Evolutionary conservation across 2,888 invertebrate species (phyloP).

Genomic region (Anthophora plumipes): DNA sequence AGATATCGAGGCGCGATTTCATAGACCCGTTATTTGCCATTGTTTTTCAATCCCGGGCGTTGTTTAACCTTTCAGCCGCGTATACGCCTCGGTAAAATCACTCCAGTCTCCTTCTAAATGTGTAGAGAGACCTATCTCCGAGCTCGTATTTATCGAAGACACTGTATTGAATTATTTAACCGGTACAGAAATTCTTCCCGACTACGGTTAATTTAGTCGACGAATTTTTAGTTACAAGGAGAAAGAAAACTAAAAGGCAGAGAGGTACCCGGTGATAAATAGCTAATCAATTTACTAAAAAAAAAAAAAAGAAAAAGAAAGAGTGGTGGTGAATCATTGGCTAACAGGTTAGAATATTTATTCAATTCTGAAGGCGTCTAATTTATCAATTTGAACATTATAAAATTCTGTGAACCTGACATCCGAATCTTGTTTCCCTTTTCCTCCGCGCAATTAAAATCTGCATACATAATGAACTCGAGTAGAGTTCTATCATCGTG

Average conservation of each 20-base stretch:
- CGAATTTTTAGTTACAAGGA: too few relatives aligned
- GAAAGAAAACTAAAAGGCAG: too few relatives aligned
- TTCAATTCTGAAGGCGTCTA: background rate
- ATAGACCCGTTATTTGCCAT: constrained; percentile 44
- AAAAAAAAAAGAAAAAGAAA: too few relatives aligned
- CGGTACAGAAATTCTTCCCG: too few relatives aligned
- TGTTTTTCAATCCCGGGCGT: constrained; percentile 51
- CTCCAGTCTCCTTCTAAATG: background rate
- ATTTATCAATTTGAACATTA: background rate
- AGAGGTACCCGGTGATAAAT: too few relatives aligned
- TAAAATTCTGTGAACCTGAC: constrained; percentile 20
- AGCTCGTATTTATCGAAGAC: background rate
- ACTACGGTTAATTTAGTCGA: too few relatives aligned
- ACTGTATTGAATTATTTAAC: background rate
- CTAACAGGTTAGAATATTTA: background rate
- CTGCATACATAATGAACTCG: constrained; percentile 27
- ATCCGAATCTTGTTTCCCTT: background rate
- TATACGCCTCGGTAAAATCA: constrained; percentile 12
- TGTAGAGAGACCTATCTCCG: background rate
- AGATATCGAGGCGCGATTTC: constrained; percentile 48
- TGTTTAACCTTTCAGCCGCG: constrained; percentile 47
- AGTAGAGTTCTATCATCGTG: background rate
- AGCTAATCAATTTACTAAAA: too few relatives aligned
- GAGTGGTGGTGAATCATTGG: too few relatives aligned
- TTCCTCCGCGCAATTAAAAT: background rate